Evolutionary conservation across 2,797 vertebrate species (phyloP), one percentile per base, ranked within the genome.

Genomic region (Siniperca scherzeri): DNA sequence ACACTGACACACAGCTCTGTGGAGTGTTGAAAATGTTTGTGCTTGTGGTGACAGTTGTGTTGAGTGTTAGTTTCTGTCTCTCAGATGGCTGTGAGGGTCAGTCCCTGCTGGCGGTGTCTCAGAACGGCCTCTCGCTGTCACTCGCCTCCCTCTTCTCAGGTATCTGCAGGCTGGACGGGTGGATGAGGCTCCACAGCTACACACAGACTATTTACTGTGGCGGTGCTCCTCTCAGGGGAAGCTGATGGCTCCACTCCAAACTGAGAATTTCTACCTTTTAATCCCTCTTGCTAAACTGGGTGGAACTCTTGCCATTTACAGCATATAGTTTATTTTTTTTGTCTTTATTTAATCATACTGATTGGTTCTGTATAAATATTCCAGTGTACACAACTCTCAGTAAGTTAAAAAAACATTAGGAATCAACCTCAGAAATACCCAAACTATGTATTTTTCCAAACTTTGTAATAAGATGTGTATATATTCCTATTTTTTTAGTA

Each of bases 91-190:
- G 96, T 92, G 96, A 97, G 94, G 97, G 96, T 90, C 97, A 96
- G 95, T 96, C 97, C 95, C 96, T 98, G 96, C 96, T 98, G 97
- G 97, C 94, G 94, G 96, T 97, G 95, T 97, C 97, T 94, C 94
- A 96, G 96, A 97, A 86, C 11, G 97, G 97, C 93, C 96, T 98
- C 85, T 98, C 97, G 90, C 92, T 98, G 94, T 98, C 97, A 88
- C 94, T 98, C 95, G 97, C 97, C 94, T 98, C 97, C 59, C 96
- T 98, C 91, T 98, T 98, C 96, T 98, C 97, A 98, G 97, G 97
- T 98, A 97, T 91, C 91, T 88, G 87, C 52, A 27, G 90, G 90
- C 80, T 78, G 70, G 67, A 67, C 2, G 33, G 8, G 62, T 56
- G 83, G 84, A 21, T 53, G 52, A 76, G 84, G 83, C 89, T 83